A percentile compares a stretch with the other conserved stretches of the same genome.
Evolutionary conservation across 2,888 invertebrate species (phyloP).

Genomic region (Gastracanthus pulcherrimus): DNA sequence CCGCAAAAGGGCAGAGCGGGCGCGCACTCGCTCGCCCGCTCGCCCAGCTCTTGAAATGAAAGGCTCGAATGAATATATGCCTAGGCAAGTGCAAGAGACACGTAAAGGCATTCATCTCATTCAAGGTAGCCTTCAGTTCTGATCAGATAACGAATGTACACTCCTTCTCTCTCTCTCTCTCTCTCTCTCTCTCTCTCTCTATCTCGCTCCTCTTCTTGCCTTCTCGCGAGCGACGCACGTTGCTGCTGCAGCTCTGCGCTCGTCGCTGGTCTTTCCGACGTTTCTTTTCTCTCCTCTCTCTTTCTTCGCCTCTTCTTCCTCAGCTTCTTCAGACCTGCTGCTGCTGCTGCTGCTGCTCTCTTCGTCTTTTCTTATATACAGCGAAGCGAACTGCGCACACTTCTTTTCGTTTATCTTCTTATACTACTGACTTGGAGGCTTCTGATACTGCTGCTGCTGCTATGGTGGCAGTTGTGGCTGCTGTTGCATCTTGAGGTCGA

Average conservation of each 20-base stretch:
- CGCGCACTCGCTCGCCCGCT: neutral
- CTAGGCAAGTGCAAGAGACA: constrained; percentile 76
- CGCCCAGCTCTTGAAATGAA: constrained; percentile 71
- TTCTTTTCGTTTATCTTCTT: constrained; percentile 53
- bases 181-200: constrained; percentile 62
- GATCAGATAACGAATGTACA: constrained; percentile 76
- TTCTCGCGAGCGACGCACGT: constrained; percentile 25
- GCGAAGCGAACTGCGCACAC: neutral
- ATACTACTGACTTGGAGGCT: constrained; percentile 29
- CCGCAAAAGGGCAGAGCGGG: constrained; percentile 73
- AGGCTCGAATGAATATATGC: constrained; percentile 73
- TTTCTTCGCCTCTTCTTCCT: neutral
- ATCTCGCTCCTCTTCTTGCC: constrained; percentile 1
- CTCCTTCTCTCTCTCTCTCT: constrained; percentile 64
- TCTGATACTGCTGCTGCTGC: neutral
- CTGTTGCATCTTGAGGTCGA: constrained; percentile 22
- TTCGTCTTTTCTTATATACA: constrained; percentile 38
- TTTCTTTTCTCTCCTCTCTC: constrained; percentile 45
- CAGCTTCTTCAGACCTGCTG: neutral
- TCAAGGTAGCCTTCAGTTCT: constrained; percentile 75
- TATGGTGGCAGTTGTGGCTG: neutral
- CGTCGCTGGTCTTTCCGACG: constrained; percentile 50
- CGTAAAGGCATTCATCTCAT: constrained; percentile 77
- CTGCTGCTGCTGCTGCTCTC: constrained; percentile 38
- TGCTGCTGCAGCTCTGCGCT: neutral